Evolutionary conservation across 2,113 vertebrate species (phyloP), one percentile per base, ranked within the genome.

Genomic region (Stegastes partitus): DNA sequence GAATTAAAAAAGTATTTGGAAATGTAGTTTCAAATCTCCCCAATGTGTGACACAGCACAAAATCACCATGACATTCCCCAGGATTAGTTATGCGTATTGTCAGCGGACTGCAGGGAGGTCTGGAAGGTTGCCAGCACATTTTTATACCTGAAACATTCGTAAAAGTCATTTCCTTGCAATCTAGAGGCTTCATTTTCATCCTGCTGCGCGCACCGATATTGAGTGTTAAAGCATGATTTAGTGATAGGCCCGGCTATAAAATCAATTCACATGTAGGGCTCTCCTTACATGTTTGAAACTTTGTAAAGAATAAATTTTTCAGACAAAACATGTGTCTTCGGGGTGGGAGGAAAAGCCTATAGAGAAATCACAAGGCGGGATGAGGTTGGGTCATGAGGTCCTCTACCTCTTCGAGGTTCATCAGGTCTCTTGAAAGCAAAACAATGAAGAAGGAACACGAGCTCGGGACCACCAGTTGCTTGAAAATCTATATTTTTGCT

Each of bases 71-170:
- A 86, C 81, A 85, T 84, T 92, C 82, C 64, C 78, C 50, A 18
- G 85, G 77, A 87, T 91, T 89, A 89, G 82, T 86, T 87, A 84
- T 90, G 83, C 67, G 74, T 86, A 88, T 87, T 92, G 88, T 89
- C 90, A 87, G 86, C 73, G 63, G 72, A 71, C 77, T 81, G 78
- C 82, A 65, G 84, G 87, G 83, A 87, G 92, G 85, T 89, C 90
- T 92, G 90, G 88, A 87, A 31, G 3, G 49, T 49, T 34, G 87
- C 79, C 87, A 86, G 25, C 4, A 14, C n/a, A 15, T 79, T 86
- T 87, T 81, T 81, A 81, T 77, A 86, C 83, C 81, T 90, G 83
- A 91, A 87, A 89, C 82, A 88, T 89, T 86, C 81, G 79, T 79
- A 85, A 87, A 86, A 89, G 81, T 83, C 58, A 81, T 84, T 89